Evolutionary conservation across 2,797 vertebrate genomes (phyloP), one percentile per base, ranked within the genome.

Genomic region (Acipenser ruthenus): DNA sequence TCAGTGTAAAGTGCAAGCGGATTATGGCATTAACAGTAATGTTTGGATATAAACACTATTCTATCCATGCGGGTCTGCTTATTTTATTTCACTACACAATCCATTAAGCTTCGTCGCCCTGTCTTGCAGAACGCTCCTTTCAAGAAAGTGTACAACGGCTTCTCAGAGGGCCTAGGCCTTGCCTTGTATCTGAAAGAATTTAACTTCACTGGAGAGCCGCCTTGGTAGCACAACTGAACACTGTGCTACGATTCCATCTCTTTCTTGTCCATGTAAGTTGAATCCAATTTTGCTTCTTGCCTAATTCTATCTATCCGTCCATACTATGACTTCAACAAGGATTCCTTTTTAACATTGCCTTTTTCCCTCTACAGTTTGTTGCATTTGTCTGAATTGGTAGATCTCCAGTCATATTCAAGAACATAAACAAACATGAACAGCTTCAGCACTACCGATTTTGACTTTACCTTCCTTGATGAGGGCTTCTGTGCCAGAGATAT

Each of bases 401-500:
- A 68, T 15, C 76, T 69, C 49, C 55, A 49, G 55, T 67, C 11
- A 52, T 67, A 74, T 52, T 75, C 71, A 72, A 79, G 68, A 79
- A 77, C 64, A 83, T 72, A 18, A 18, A 72, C 78, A 89, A 18
- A 72, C 78, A 89, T 89, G 95, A 92, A 76, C 77, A 76, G 72
- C 75, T 83, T 86, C 58, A 76, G 72, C 72, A 78, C 80, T 68
- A 84, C 85, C 51, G 91, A 94, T 69, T 86, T 93, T 81, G 93
- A 93, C 66, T 88, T 96, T 78, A 84, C 90, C 68, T 94, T 96
- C 81, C 89, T 99, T 37, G 94, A 98, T 6, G 97, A 99, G 82
- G 97, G 96, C 52, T 98, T 98, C 76, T 90, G 88, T 79, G 95
- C 95, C 73, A 90, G 93, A 73, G 95, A 99, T 75, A 92, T 93